Evolutionary conservation across 2,113 vertebrate species (phyloP), one percentile per base, ranked within the genome.

Genomic region (Tetraodon nigroviridis): DNA sequence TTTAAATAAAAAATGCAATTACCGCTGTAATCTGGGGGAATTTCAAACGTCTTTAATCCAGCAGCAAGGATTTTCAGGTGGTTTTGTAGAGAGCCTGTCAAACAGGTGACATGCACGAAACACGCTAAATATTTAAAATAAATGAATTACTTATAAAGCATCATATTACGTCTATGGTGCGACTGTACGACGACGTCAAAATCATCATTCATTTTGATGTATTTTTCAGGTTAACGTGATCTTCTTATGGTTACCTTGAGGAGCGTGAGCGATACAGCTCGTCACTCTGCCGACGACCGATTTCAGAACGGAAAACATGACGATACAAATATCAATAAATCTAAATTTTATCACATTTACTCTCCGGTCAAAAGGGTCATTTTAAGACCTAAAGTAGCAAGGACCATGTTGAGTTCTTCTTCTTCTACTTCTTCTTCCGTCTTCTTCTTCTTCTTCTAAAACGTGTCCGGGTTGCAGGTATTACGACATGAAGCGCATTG

Each of bases 1-100:
- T 17, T 46, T 17, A 3, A 6, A 6, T 45, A 16, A 16, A 5
- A 45, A 16, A n/a, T 6, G 3, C 15, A 51, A 17, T 90, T 87
- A 96, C 95, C 89, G n/a, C 88, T 92, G 72, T 87, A 94, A 66
- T 92, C 80, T 17, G 93, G 94, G 5, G 93, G 93, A 0, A 88
- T 73, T 5, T 81, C 79, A 41, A 80, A 79, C 0, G 90, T 92
- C 84, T 91, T 93, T 1, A 96, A 24, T 3, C 94, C 93, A 22
- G 91, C 92, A 12, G 76, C 40, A 1, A 90, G 42, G 7, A 89
- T 42, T 76, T 81, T 90, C 16, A 86, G 14, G 13, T 71, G 72
- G 27, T 44, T 70, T 21, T 74, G 69, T 22, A 86, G n/a, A 41
- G 64, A 17, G 78, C 73, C 91, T 92, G 73, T 22, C 37, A 0